Evolutionary conservation across 2,888 invertebrate genomes (phyloP), one percentile per base, ranked within the genome.

Genomic region (Leptarthrus brevirostris): DNA sequence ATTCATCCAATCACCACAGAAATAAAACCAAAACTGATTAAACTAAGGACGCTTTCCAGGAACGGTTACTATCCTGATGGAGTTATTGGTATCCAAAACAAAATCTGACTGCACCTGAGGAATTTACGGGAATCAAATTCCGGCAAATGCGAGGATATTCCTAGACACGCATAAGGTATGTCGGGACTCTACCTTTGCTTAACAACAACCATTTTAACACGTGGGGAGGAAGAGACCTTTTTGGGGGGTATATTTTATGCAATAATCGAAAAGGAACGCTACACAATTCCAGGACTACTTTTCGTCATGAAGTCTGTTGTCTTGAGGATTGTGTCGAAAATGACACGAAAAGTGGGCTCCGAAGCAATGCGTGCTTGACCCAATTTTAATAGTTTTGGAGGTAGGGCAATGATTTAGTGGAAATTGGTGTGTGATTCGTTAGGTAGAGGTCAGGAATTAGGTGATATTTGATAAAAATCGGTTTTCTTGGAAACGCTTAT

Each of bases 41-140:
- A 20, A 30, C 36, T 20, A 16, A 5, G 34, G 20, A 36, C 36
- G 40, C 12, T 36, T 20, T 36, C 12, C 16, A 12, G 40, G 12
- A 12, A 12, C 40, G 14, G 58, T 20, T 36, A 58, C 58, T 12
- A 40, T 47, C 14, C 36, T 14, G 24, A 64, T 2, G 40, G 14
- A 47, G 26, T 16, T 52, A 52, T 2, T 18, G 30, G 69, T 69
- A 69, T 52, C 69, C 69, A 69, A 69, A 69, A 69, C 69, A 69
- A 69, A 69, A 34, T 52, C n/a, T 18, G 4, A n/a, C 18, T 52
- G 20, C 34, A 49, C 69, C 4, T 52, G 14, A 52, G 34, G 52
- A 52, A 69, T 34, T 69, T 20, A 16, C 5, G 16, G 49, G 18
- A 30, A 52, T 18, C 40, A 34, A 34, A 69, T 69, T 52, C 69